Evolutionary conservation across 1,140 invertebrate species (phyloP), one percentile per base, ranked within the genome.

Genomic region (Pseudomyrmex gracilis): DNA sequence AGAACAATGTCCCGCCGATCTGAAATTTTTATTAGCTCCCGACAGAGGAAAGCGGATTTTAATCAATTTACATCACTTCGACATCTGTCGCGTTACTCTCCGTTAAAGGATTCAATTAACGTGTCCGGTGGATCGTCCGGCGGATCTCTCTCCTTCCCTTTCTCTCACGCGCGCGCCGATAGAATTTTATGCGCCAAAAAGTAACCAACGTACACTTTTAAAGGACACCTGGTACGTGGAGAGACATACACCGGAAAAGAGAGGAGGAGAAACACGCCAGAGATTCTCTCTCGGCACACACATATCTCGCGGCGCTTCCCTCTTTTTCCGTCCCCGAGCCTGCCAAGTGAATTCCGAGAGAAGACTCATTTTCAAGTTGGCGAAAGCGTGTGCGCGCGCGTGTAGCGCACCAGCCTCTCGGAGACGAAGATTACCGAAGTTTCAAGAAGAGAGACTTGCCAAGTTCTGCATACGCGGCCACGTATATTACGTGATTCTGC

Each of bases 391-490:
- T 5, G 34, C 34, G 34, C 24, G 66, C 76, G 53, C 66, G 76
- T 70, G 76, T 70, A 64, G 51, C 45, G 76, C 53, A 58, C 43
- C 51, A 58, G 58, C 76, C 43, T 17, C 64, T 17, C 53, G 43
- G 20, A 66, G 66, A 80, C 53, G 76, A 80, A 80, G 76, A 80
- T 80, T 80, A 80, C 66, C 76, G 17, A 80, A 80, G 76, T 80
- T 80, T 71, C 76, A 58, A 70, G 66, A 53, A 66, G 53, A 66
- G 53, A 77, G 24, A 60, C 76, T 80, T 71, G 55, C 34, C 43
- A 80, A 80, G 66, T 80, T 80, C 66, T 80, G 66, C 76, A 80
- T 80, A 80, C 64, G 76, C 63, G 64, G 63, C 7, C 34, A 53
- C 67, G 22, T 80, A 71, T 49, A 71, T 80, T 55, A 80, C 20